Conservation (phyloP, 2,888 invertebrate genomes). For the Aricia artaxerxes region DNA sequence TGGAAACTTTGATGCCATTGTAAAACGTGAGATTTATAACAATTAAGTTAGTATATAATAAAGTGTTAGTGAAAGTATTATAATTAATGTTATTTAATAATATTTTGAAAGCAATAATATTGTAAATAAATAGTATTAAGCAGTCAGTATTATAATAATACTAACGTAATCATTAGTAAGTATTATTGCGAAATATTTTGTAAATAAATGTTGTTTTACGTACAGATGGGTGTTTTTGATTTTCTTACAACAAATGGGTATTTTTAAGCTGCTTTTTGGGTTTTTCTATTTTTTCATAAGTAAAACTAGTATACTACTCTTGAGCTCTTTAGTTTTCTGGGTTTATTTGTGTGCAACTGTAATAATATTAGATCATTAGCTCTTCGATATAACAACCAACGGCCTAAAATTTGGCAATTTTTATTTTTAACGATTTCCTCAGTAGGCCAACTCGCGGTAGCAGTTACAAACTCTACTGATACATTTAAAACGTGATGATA, state of each 20-base stretch:
- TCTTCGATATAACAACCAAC: too few relatives aligned
- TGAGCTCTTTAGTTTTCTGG: too few relatives aligned
- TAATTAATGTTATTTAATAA: constrained; percentile 21
- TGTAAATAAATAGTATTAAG: constrained; percentile 30
- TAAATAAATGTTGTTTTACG: constrained; percentile 32
- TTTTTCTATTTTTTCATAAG: too few relatives aligned
- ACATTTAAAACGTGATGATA: neutral
- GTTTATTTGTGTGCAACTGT: too few relatives aligned
- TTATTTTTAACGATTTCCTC: too few relatives aligned
- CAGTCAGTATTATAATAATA: constrained; percentile 14
- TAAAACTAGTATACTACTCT: too few relatives aligned
- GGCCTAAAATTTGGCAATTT: too few relatives aligned
- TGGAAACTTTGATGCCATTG: neutral
- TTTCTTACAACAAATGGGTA: neutral
- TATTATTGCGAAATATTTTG: constrained; percentile 21
- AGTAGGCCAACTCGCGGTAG: neutral
- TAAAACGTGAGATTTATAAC: neutral
- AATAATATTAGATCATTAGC: too few relatives aligned
- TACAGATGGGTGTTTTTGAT: constrained; percentile 17
- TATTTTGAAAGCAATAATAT: constrained; percentile 28
- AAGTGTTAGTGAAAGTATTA: neutral
- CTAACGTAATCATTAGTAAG: neutral
- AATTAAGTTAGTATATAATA: neutral
- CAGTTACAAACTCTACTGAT: neutral
- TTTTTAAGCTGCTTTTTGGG: neutral